Evolutionary conservation across 2,888 invertebrate species (phyloP).

Genomic region (Heliconius cydno): DNA sequence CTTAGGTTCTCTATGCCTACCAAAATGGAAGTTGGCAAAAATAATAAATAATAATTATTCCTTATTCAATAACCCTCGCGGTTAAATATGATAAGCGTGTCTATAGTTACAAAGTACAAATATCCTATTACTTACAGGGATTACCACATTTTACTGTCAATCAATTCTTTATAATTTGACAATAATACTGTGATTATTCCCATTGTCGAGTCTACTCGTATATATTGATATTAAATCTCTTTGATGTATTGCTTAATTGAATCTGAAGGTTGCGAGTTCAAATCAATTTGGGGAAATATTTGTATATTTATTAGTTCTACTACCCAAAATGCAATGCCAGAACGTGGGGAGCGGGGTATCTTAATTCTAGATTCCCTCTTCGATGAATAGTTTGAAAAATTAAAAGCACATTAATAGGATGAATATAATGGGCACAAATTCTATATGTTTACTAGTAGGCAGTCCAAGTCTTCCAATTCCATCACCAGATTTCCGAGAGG

Average conservation of each 20-base stretch:
- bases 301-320: too few species aligned
- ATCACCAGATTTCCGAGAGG: too few species aligned
- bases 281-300: neutral
- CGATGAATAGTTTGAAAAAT: too few species aligned
- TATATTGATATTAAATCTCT: neutral
- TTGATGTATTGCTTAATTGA: neutral
- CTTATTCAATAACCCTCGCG: conserved; percentile 17
- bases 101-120: conserved; percentile 6
- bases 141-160: conserved; percentile 15
- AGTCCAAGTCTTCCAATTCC: too few species aligned
- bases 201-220: neutral
- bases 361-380: too few species aligned
- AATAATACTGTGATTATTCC: neutral
- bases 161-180: neutral
- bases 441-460: too few species aligned
- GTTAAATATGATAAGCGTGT: conserved; percentile 6
- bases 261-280: neutral
- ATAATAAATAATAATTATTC: neutral
- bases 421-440: too few species aligned
- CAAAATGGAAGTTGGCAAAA: too few species aligned
- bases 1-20: too few species aligned
- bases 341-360: too few species aligned
- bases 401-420: too few species aligned
- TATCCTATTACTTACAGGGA: neutral
- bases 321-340: too few species aligned